phyloP scores from a whole-genome alignment of 2,888 invertebrate genomes.

The Nomada ferruginata region DNA sequence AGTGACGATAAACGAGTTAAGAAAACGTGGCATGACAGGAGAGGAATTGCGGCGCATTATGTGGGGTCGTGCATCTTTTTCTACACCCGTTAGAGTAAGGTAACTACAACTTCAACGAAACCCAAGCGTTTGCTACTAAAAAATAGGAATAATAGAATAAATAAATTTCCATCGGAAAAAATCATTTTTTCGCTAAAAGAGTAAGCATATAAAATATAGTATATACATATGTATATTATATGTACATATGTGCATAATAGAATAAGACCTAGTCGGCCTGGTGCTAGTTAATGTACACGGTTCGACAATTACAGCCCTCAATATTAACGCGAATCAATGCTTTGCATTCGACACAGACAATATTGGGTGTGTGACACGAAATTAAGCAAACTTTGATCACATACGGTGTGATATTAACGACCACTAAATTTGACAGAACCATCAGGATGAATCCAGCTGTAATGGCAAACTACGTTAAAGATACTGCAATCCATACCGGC shows the following conservation, averaged over 20 bases:
- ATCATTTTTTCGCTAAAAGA: not conserved
- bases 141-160: not conserved
- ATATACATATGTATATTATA: not conserved
- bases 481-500: not conserved
- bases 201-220: no score
- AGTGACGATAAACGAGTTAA: constrained; percentile 93
- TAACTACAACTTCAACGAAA: constrained; percentile 70
- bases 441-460: not conserved
- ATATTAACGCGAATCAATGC: not conserved
- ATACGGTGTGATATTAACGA: not conserved
- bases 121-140: not conserved
- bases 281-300: not conserved
- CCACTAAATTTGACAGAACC: not conserved
- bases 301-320: not conserved
- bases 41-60: constrained; percentile 94
- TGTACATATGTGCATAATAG: not conserved
- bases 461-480: not conserved
- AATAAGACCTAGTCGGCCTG: not conserved
- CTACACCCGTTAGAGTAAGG: constrained; percentile 92
- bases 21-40: constrained; percentile 93
- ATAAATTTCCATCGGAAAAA: not conserved
- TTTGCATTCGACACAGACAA: not conserved
- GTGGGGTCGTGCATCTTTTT: constrained; percentile 96
- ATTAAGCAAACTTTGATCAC: not conserved
- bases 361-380: not conserved